Evolutionary conservation across 2,888 invertebrate genomes (phyloP).

Genomic region (Altica lythri): DNA sequence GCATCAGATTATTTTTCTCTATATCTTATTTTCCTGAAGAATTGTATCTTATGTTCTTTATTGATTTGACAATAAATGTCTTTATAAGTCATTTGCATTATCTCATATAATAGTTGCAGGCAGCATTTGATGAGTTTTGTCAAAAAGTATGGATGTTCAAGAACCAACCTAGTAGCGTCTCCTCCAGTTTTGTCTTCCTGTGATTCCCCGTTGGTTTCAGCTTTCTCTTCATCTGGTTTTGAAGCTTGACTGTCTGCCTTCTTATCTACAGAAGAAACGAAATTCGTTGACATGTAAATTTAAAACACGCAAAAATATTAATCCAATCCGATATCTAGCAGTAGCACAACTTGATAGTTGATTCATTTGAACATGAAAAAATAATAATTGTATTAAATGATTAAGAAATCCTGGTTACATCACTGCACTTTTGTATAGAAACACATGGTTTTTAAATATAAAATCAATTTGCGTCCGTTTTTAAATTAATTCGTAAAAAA

Average conservation of each 20-base stretch:
- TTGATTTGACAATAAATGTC: no score
- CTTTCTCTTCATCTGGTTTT: conserved; percentile 31
- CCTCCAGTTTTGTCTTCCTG: conserved; percentile 33
- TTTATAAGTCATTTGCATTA: no score
- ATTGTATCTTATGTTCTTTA: no score
- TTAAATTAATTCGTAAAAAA: conserved; percentile 23
- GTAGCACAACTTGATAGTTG: conserved; percentile 34
- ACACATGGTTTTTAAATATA: conserved; percentile 25
- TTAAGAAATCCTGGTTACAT: conserved; percentile 28
- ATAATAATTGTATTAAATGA: conserved; percentile 30
- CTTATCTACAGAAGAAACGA: conserved; percentile 49
- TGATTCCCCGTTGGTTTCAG: conserved; percentile 33
- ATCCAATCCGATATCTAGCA: conserved; percentile 42
- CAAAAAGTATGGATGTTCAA: conserved; percentile 26
- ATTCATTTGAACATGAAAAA: conserved; percentile 35
- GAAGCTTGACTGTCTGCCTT: conserved; percentile 41
- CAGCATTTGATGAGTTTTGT: conserved; percentile 37
- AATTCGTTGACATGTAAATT: conserved; percentile 47
- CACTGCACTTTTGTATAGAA: conserved; percentile 30
- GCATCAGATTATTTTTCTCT: no score
- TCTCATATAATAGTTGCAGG: no score
- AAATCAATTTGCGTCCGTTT: conserved; percentile 17
- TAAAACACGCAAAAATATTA: conserved; percentile 33
- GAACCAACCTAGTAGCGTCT: conserved; percentile 47
- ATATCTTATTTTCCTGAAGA: no score